Evolutionary conservation across 2,113 vertebrate species (phyloP), one percentile per base, ranked within the genome.

Genomic region (Burhinus bistriatus): DNA sequence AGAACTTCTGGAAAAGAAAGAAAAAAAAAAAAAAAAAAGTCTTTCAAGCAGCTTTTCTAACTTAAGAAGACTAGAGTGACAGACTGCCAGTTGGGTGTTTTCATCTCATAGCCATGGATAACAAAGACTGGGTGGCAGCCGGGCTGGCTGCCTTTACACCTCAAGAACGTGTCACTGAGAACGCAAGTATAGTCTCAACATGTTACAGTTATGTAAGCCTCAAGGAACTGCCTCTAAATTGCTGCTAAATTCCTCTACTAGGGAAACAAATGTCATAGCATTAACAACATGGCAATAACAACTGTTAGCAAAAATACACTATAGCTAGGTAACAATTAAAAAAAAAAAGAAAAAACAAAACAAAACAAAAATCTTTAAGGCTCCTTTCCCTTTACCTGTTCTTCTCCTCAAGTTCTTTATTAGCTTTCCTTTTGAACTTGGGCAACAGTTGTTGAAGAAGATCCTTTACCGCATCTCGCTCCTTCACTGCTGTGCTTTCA

Each of bases 371-470:
- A 26, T 5, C 6, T 51, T 94, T 44, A 47, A 88, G 21, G 29
- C 3, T 90, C 16, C 40, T 82, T 49, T 73, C 49, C 20, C 27
- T 87, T 98, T 92, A 99, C 99, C 99, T 99, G 98, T 99, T 99
- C 97, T 99, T 99, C 93, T 99, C 99, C 93, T 99, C 99, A 71
- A 99, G 98, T 93, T 99, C 99, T 97, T 99, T 99, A 97, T 99
- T 99, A 64, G 99, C 99, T 98, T 99, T 99, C 98, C 99, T 99
- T 97, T 99, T 99, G 98, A 99, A 99, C 96, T 99, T 99, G 83
- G 99, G 99, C 82, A 99, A 98, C 49, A 99, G 98, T 92, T 99
- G 99, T 95, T 99, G 99, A 94, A 99, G 98, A 95, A 99, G 99
- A 73, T 99, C 99, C 94, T 99, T 99, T 47, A 99, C 98, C 1